Evolutionary conservation across 2,888 invertebrate genomes (phyloP).

Genomic region (Cantharis rustica): DNA sequence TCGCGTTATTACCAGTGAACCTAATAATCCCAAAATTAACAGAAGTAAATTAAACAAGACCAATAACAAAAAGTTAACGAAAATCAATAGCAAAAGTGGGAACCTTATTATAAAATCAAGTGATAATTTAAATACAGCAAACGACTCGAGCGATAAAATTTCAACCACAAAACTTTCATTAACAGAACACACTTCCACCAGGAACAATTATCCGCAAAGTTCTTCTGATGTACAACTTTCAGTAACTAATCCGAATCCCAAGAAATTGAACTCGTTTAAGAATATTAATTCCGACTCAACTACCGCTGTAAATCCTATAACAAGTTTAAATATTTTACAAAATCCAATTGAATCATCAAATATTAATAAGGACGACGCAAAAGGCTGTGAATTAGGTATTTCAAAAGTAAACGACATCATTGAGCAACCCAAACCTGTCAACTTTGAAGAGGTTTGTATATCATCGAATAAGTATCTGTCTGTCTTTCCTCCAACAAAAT

Average conservation of each 20-base stretch:
- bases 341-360: neutral
- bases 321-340: neutral
- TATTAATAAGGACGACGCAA: neutral
- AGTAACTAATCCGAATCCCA: constrained; percentile 12
- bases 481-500: constrained; percentile 4
- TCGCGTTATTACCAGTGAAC: constrained; percentile 43
- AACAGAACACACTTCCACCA: constrained; percentile 4
- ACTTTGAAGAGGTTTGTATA: constrained; percentile 8
- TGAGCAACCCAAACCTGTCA: neutral
- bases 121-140: neutral
- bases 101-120: neutral
- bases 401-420: neutral
- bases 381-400: constrained; percentile 8
- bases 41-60: constrained; percentile 6
- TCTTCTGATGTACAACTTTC: constrained; percentile 11
- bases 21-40: constrained; percentile 28
- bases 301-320: neutral
- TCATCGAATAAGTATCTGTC: neutral
- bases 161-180: constrained; percentile 12
- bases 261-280: neutral
- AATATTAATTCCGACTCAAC: neutral
- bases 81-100: neutral
- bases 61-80: neutral
- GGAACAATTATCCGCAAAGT: neutral
- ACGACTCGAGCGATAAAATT: constrained; percentile 17